A percentile compares a stretch with the other conserved stretches of the same genome.
phyloP scores from a whole-genome alignment of 2,113 vertebrate species.

The Platanista minor region DNA sequence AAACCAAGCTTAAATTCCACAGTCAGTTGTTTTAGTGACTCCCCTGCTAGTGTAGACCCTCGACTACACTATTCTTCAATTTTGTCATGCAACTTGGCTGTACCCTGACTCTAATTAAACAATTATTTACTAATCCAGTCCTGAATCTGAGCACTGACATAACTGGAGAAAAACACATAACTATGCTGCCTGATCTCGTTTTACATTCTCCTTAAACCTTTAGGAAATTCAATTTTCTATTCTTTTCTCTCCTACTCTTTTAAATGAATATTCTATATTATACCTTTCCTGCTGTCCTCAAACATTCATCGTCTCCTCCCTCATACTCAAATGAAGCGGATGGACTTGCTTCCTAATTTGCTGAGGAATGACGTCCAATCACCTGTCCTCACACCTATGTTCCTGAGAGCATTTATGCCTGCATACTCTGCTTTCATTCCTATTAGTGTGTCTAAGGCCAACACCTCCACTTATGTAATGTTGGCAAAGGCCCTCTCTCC shows the following conservation, averaged over 20 bases:
- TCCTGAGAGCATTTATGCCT: background rate
- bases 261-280: too few relatives aligned
- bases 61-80: background rate
- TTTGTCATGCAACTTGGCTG: background rate
- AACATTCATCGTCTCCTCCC: background rate
- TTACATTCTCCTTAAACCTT: background rate
- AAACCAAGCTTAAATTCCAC: background rate
- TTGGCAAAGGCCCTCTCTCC: background rate
- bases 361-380: background rate
- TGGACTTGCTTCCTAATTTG: background rate
- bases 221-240: background rate
- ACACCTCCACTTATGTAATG: fast-evolving
- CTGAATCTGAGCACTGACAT: background rate
- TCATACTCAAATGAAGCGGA: background rate
- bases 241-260: background rate
- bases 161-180: background rate
- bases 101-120: background rate
- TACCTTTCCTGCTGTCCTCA: background rate
- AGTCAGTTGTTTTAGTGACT: background rate
- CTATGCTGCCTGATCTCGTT: fast-evolving
- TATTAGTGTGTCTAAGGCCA: background rate
- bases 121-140: background rate
- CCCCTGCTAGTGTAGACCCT: background rate
- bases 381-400: fast-evolving
- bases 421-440: background rate